These are phyloP conservation scores for Stenoptilia bipunctidactyla DNA, from an alignment of 2,888 invertebrate genomes.

Conservation along the genomic window DNA sequence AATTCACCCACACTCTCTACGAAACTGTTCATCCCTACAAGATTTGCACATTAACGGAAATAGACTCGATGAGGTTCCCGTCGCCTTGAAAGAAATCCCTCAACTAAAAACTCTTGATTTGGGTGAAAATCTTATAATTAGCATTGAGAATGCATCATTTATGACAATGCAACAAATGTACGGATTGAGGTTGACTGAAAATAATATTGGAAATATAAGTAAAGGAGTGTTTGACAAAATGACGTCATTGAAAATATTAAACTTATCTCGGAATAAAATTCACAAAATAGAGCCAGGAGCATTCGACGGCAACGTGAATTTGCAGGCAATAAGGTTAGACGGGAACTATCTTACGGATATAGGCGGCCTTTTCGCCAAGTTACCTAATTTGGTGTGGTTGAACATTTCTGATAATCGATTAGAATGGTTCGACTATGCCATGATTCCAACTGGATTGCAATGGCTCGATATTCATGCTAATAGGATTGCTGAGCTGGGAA, in stretches of 20 bases:
- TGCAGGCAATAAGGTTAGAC: conserved; percentile 85
- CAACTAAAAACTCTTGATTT: conserved; percentile 85
- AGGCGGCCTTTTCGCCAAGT: conserved; percentile 81
- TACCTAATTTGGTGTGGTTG: conserved; percentile 86
- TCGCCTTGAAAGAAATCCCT: conserved; percentile 80
- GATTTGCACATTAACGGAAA: conserved; percentile 88
- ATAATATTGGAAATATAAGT: conserved; percentile 83
- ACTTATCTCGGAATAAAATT: conserved; percentile 87
- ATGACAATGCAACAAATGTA: conserved; percentile 84
- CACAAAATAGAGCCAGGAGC: conserved; percentile 82
- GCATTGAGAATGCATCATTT: conserved; percentile 84
- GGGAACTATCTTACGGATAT: conserved; percentile 86
- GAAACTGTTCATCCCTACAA: conserved; percentile 83
- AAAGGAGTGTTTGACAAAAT: conserved; percentile 85
- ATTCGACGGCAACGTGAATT: conserved; percentile 82
- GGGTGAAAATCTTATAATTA: conserved; percentile 86
- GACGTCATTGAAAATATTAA: conserved; percentile 83
- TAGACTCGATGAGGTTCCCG: conserved; percentile 80
- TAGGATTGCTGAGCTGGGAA: conserved; percentile 85
- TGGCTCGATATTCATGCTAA: conserved; percentile 90
- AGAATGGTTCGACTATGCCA: conserved; percentile 86
- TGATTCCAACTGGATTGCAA: conserved; percentile 86
- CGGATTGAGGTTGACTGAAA: conserved; percentile 86
- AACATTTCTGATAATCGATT: conserved; percentile 89
- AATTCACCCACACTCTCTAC: conserved; percentile 81